phyloP scores from a whole-genome alignment of 2,888 invertebrate species.

The Zhengitettix transpicula region DNA sequence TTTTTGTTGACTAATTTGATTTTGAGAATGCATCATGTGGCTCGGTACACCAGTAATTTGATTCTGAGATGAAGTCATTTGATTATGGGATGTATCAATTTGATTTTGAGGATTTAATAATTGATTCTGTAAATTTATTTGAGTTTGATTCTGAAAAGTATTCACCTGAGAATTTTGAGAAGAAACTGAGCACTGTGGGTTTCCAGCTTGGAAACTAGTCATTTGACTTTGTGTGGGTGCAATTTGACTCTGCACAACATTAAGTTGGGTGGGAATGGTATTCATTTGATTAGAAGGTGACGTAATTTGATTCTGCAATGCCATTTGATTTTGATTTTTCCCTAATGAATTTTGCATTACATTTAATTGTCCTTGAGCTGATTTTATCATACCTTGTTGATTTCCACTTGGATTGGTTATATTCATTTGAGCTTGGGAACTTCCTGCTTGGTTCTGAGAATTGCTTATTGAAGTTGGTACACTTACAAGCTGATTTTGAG shows the following conservation, averaged over 20 bases:
- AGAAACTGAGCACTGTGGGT: neutral
- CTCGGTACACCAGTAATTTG: neutral
- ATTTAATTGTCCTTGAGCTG: too few species aligned
- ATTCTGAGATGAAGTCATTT: neutral
- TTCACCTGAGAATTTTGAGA: neutral
- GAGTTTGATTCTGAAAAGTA: constrained; percentile 1
- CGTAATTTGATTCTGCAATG: neutral
- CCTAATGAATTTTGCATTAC: too few species aligned
- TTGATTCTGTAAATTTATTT: neutral
- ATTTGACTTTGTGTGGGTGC: too few species aligned
- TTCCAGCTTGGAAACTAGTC: too few species aligned
- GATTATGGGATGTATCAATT: neutral
- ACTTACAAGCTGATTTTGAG: neutral
- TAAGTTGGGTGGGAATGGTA: too few species aligned
- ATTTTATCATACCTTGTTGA: too few species aligned
- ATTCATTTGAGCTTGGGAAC: too few species aligned
- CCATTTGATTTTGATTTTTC: neutral
- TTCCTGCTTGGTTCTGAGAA: neutral
- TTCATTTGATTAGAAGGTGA: too few species aligned
- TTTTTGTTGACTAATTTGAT: neutral
- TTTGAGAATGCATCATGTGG: neutral
- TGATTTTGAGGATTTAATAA: neutral
- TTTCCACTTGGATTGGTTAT: too few species aligned
- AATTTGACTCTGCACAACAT: too few species aligned
- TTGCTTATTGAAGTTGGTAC: neutral